Evolutionary conservation across 2,888 invertebrate species (phyloP), one percentile per base, ranked within the genome.

Genomic region (Pedicia rivosa): DNA sequence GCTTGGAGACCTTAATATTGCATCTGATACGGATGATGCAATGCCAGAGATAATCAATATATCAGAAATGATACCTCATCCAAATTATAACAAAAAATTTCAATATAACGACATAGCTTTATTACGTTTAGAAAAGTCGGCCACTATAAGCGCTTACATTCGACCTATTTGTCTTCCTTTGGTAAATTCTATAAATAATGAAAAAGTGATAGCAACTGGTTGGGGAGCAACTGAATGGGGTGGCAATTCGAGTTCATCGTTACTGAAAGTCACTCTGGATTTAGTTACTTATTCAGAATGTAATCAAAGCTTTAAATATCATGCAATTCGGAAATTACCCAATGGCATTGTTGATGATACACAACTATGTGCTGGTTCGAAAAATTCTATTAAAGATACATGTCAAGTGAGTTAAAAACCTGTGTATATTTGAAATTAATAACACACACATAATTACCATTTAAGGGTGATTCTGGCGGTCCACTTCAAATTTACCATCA

Each of bases 381-480:
- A 26, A 14, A 37, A 12, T 2, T 22, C 27, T 31, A 16, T 2
- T 2, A 37, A 34, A 13, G 43, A 43, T 30, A 41, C 38, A 9
- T 40, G 39, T 14, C 38, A 33, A 27, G n/a, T n/a, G n/a, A n/a
- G n/a, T n/a, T n/a, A n/a, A n/a, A n/a, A n/a, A n/a, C n/a, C n/a
- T n/a, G n/a, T n/a, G n/a, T n/a, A n/a, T n/a, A n/a, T n/a, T n/a
- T n/a, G n/a, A n/a, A n/a, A n/a, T n/a, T n/a, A n/a, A n/a, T n/a
- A n/a, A n/a, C n/a, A n/a, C n/a, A n/a, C n/a, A n/a, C n/a, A n/a
- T n/a, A n/a, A n/a, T n/a, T n/a, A n/a, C n/a, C n/a, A n/a, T n/a
- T n/a, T n/a, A n/a, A n/a, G n/a, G 71, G 71, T 12, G 72, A 73
- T 54, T 70, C 68, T 29, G 73, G 74, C 15, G 71, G 72, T 5